Percentiles rank a stretch among this genome's conserved stretches.
Evolutionary conservation across 2,888 invertebrate genomes (phyloP).

Genomic region (Amphimallon solstitiale): DNA sequence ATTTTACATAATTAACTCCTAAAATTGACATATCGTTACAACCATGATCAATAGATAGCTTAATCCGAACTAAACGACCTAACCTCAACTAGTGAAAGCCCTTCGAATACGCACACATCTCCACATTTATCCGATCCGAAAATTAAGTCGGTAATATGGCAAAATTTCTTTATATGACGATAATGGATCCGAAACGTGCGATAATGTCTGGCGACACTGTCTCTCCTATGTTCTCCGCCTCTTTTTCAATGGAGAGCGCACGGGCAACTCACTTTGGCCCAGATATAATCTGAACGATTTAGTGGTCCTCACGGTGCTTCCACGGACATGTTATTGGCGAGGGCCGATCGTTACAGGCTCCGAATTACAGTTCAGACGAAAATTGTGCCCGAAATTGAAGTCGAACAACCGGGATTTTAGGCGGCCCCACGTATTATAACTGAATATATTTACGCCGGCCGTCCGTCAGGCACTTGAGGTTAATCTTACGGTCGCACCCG

Average conservation of each 20-base stretch:
- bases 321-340: conserved; percentile 26
- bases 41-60: too few relatives aligned
- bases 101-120: not conserved
- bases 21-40: too few relatives aligned
- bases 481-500: conserved; percentile 28
- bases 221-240: conserved; percentile 19
- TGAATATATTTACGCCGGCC: conserved; percentile 24
- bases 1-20: too few relatives aligned
- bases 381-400: conserved; percentile 32
- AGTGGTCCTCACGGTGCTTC: conserved; percentile 26
- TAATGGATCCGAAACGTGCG: conserved; percentile 18
- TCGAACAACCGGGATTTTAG: conserved; percentile 28
- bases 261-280: not conserved
- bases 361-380: conserved; percentile 32
- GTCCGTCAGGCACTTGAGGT: conserved; percentile 32
- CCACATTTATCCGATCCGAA: not conserved
- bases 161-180: conserved; percentile 32
- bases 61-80: not conserved
- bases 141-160: conserved; percentile 19
- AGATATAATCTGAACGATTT: conserved; percentile 33
- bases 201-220: conserved; percentile 17
- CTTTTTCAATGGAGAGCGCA: not conserved
- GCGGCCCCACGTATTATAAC: conserved; percentile 16
- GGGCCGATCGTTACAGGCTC: conserved; percentile 25
- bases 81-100: conserved; percentile 2